Evolutionary conservation across 2,113 vertebrate species (phyloP), one percentile per base, ranked within the genome.

Genomic region (Aegypius monachus): DNA sequence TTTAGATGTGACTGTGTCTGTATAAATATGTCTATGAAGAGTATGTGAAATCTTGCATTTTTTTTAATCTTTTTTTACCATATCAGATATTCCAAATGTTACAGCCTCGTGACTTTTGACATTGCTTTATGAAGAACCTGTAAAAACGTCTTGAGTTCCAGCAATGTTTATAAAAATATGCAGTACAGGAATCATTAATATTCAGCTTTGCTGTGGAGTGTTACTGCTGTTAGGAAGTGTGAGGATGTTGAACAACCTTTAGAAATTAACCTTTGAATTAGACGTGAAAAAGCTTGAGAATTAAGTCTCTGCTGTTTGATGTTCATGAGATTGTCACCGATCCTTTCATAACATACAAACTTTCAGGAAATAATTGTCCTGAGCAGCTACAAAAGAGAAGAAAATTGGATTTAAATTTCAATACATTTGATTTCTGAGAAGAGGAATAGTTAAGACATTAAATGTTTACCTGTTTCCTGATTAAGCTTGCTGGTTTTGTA

Each of bases 1-100:
- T 97, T 98, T 98, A 97, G 96, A 97, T 97, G 97, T 98, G 98
- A 97, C 96, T 97, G 58, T 96, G 43, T 96, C 83, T 96, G 78
- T 96, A 84, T 97, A 95, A 97, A 95, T 94, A 81, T 63, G 88
- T 95, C 82, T 85, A 19, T 90, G 88, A 90, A 82, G 63, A 86
- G 27, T 92, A 90, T 80, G 85, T 94, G 93, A 95, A 85, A 93
- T 94, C 40, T 91, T 79, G 50, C 59, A 9, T 89, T 13, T 9
- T 52, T 47, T 31, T 56, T 66, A 20, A 16, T 38, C 27, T 48
- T 79, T 75, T 94, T 90, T 81, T 38, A 29, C 65, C 6, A 0
- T 90, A 68, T 53, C 84, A 86, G 66, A 31, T 91, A 93, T 61
- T 95, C 75, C 92, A 93, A 86, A 45, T 95, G 36, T 77, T 95